Conservation (phyloP, 2,113 vertebrate genomes). For the Gobius niger region DNA sequence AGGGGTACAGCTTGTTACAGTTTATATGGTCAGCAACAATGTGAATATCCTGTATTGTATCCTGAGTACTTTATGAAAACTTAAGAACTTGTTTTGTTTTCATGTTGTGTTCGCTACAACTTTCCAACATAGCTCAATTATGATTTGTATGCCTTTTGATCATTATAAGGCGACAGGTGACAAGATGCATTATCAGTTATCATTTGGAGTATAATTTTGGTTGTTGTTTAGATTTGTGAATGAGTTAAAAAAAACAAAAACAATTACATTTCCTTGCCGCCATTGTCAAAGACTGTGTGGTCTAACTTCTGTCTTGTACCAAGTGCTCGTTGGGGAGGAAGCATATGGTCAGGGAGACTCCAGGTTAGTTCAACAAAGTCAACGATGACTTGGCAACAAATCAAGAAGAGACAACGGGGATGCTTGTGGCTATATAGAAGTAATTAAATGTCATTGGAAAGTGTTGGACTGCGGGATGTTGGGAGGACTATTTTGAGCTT, state of each 20-base stretch:
- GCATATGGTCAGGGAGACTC: conserved; percentile 55
- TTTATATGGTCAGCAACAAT: no score
- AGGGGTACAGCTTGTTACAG: no score
- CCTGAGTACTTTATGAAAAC: no score
- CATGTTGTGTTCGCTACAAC: no score
- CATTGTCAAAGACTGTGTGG: conserved; percentile 23
- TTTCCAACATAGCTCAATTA: no score
- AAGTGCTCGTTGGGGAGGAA: conserved; percentile 37
- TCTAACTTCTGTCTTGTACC: conserved; percentile 39
- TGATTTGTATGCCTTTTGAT: no score
- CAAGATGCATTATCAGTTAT: neutral
- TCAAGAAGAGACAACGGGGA: conserved; percentile 54
- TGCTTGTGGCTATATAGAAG: conserved; percentile 46
- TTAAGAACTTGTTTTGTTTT: no score
- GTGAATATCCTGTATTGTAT: no score
- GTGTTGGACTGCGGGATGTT: conserved; percentile 37
- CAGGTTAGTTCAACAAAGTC: conserved; percentile 64
- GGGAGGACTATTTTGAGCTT: conserved; percentile 50
- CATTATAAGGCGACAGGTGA: no score
- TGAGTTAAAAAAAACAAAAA: conserved; percentile 8
- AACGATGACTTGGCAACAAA: conserved; percentile 60
- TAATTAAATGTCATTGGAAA: conserved; percentile 64
- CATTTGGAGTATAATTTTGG: conserved; percentile 12
- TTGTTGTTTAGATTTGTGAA: neutral
- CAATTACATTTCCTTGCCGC: conserved; percentile 12